phyloP scores from a whole-genome alignment of 2,113 vertebrate genomes.

The human (Homo sapiens) region GRCh38 chr4:176793501-176794000 shows the following conservation, averaged over 20 bases:
- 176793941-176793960: background rate
- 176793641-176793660: background rate
- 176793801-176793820: rapidly evolving
- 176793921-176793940: background rate
- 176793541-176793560: background rate
- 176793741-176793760: too few species aligned
- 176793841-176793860: background rate
- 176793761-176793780: too few species aligned
- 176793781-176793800: rapidly evolving
- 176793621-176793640: background rate
- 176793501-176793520: background rate
- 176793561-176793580: background rate
- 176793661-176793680: background rate
- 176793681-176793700: background rate
- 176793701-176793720: background rate
- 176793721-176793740: rapidly evolving
- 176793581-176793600: background rate
- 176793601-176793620: background rate
- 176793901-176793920: background rate
- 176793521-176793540: background rate
- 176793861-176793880: background rate
- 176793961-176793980: background rate
- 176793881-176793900: too few species aligned
- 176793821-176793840: too few species aligned
- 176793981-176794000: rapidly evolving